Base-by-base conservation (phyloP, 2,113 vertebrate species). In the Hyperopisus bebe region DNA sequence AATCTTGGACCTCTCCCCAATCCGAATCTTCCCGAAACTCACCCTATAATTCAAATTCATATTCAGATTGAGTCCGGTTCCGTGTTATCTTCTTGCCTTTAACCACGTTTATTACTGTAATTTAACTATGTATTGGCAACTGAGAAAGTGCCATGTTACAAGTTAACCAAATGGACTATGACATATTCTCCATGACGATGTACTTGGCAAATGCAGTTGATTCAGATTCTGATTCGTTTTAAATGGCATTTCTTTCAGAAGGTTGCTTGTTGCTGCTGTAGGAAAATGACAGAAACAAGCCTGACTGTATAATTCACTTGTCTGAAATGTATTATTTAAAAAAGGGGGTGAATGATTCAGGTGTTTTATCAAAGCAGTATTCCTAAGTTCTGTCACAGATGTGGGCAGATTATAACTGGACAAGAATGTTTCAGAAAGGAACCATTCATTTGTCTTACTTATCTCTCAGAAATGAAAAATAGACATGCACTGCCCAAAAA, bases 321-420 rank as follows among this genome's bases (percentile, higher is more conserved):
- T 80, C 89, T 17, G 48, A 90, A 31, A 88, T 90, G 80, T 88
- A 90, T 62, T 82, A 74, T 90, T 27, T 80, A 58, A 86, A 35
- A 51, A 90, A 48, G 70, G 24, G 39, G 86, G 31, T 42, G 46
- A 86, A 55, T 10, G 24, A 55, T 47, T 87, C 62, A 88, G 24
- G 50, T 51, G 50, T 90, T 88, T 58, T 58, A 55, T 90, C 70
- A 86, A 90, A 90, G 82, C 58, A 90, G 62, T 66, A n/a, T 46
- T 17, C 42, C 89, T 77, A 27, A 2, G n/a, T 86, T 58, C 62
- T 51, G 84, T 90, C 89, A 90, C 89, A 86, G 89, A 74, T 90
- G 89, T 87, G 84, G 58, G 84, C 51, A 74, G 85, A 53, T 89
- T 89, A 50, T 24, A 53, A 46, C 44, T 35, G 55, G 50, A 58